These are phyloP conservation scores for Eupithecia inturbata DNA, from an alignment of 2,888 invertebrate species.

Conservation along the genomic window DNA sequence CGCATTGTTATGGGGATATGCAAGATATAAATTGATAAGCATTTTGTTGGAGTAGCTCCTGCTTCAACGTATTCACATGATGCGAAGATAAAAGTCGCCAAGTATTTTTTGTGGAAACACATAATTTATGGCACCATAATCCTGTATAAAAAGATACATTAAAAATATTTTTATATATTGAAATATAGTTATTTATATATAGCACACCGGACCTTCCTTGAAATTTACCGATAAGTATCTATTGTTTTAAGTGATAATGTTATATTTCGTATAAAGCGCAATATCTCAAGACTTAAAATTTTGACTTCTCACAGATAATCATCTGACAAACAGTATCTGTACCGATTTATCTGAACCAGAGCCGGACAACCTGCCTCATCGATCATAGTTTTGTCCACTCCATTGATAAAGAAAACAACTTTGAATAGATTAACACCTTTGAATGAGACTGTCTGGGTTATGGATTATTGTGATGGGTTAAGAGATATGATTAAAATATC, in stretches of 20 bases:
- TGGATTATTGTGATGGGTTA: conserved; percentile 42
- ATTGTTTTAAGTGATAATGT: background rate
- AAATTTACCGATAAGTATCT: background rate
- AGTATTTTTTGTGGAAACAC: background rate
- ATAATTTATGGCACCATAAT: background rate
- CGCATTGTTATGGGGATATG: conserved; percentile 59
- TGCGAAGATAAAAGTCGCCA: background rate
- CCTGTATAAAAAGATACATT: background rate
- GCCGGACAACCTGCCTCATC: conserved; percentile 64
- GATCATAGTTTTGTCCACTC: conserved; percentile 78
- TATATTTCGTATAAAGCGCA: conserved; percentile 25
- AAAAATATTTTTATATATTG: no score
- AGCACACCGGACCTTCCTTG: background rate
- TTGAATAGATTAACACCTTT: conserved; percentile 35
- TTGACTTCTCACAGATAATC: conserved; percentile 63
- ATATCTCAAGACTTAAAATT: conserved; percentile 61
- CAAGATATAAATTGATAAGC: conserved; percentile 20
- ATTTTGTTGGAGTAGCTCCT: conserved; percentile 10
- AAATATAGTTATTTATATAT: background rate
- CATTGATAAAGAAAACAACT: conserved; percentile 71
- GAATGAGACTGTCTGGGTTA: conserved; percentile 34
- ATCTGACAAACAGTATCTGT: conserved; percentile 65
- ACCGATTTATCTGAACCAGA: conserved; percentile 69
- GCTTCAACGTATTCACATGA: conserved; percentile 3
- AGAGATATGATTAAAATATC: conserved; percentile 30